phyloP scores from a whole-genome alignment of 2,113 vertebrate genomes.

The Odontophorus gujanensis region DNA sequence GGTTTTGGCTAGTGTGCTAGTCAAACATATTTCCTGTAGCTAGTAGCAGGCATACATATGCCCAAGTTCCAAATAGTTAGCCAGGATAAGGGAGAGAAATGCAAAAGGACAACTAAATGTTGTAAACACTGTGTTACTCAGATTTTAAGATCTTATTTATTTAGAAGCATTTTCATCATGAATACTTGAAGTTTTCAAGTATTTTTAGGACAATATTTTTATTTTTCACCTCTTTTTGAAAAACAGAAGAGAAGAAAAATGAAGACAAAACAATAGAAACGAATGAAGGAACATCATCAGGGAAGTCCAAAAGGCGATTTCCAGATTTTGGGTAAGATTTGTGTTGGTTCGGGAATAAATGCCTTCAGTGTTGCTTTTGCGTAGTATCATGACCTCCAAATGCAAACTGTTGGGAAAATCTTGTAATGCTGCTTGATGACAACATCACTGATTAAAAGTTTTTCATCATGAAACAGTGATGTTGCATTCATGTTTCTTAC shows the following conservation, averaged over 20 bases:
- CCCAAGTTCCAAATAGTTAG: background rate
- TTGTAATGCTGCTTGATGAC: background rate
- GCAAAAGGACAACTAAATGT: background rate
- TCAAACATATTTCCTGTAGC: background rate
- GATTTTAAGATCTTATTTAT: background rate
- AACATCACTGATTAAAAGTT: background rate
- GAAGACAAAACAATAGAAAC: conserved; percentile 80
- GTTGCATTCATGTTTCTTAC: background rate
- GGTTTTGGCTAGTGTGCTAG: fast-evolving
- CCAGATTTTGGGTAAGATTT: conserved; percentile 89
- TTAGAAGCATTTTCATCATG: background rate
- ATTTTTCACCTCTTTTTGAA: background rate
- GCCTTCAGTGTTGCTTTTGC: background rate
- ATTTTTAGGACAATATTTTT: background rate
- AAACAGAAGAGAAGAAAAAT: conserved; percentile 73
- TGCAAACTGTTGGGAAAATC: background rate
- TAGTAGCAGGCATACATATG: fast-evolving
- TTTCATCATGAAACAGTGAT: background rate
- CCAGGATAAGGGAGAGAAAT: background rate
- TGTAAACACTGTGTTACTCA: background rate
- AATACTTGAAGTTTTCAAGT: background rate
- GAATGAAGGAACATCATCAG: conserved; percentile 78
- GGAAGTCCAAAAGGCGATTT: conserved; percentile 89
- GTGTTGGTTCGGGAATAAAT: background rate
- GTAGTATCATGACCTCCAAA: background rate